A percentile compares a stretch with the other conserved stretches of the same genome.
Evolutionary conservation across 2,888 invertebrate genomes (phyloP).

Genomic region (Drosophila setosimentum): DNA sequence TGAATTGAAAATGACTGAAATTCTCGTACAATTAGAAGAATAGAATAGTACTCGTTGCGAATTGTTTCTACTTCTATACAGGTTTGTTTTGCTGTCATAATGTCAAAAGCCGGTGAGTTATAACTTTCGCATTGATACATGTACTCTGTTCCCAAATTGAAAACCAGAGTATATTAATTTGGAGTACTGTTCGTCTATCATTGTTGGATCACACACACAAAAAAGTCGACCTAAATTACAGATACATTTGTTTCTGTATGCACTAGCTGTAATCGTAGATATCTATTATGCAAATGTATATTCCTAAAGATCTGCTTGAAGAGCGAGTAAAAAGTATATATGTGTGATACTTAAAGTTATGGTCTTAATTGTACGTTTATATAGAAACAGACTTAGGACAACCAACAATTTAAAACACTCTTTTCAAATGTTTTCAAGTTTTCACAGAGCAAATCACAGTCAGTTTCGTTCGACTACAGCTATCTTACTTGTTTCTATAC

Average conservation of each 20-base stretch:
- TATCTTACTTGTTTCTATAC: background rate
- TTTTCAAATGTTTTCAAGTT: too few species aligned
- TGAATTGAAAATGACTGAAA: slow-evolving; percentile 8
- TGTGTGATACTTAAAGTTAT: too few species aligned
- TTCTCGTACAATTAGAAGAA: background rate
- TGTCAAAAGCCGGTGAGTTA: slow-evolving; percentile 41
- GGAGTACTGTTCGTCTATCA: too few species aligned
- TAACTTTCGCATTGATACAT: slow-evolving; percentile 31
- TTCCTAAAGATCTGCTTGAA: background rate
- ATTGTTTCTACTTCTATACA: slow-evolving; percentile 1
- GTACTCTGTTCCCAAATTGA: background rate
- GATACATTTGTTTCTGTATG: background rate
- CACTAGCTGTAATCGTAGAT: background rate
- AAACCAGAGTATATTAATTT: background rate
- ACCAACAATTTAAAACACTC: too few species aligned
- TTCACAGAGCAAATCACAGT: background rate
- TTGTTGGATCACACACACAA: background rate
- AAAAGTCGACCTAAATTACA: background rate
- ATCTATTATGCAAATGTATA: background rate
- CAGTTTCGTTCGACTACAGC: background rate
- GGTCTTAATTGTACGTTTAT: background rate
- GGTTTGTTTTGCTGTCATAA: slow-evolving; percentile 25
- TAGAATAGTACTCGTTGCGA: slow-evolving; percentile 7
- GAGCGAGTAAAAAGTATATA: background rate
- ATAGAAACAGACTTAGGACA: background rate